phyloP scores from a whole-genome alignment of 2,797 vertebrate species.

The Limnodromus scolopaceus region DNA sequence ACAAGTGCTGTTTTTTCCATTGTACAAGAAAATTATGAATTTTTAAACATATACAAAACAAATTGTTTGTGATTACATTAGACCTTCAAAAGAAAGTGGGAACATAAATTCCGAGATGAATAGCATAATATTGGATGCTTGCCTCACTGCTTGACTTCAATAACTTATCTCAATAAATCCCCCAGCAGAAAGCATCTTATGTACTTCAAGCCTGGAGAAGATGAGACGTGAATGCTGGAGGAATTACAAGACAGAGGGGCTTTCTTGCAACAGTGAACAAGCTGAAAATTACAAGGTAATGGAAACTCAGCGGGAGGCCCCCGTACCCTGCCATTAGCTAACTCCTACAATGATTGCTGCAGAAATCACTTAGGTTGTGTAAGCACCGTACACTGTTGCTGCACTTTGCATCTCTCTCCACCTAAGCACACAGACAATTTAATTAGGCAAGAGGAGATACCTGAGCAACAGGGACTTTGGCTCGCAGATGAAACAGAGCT shows the following conservation, averaged over 20 bases:
- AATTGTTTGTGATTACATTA: conserved; percentile 80
- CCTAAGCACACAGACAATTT: conserved; percentile 39
- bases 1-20: conserved; percentile 35
- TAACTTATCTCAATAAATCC: conserved; percentile 82
- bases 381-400: conserved; percentile 51
- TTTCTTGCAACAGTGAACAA: conserved; percentile 82
- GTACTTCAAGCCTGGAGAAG: conserved; percentile 78
- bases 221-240: conserved; percentile 76
- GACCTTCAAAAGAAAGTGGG: conserved; percentile 73
- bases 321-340: conserved; percentile 79
- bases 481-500: neutral
- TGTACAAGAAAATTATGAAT: conserved; percentile 73
- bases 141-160: conserved; percentile 80
- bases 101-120: conserved; percentile 76
- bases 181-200: conserved; percentile 78
- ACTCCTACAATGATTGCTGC: conserved; percentile 76
- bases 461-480: conserved; percentile 1
- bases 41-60: conserved; percentile 77
- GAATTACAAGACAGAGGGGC: conserved; percentile 81
- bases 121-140: conserved; percentile 72
- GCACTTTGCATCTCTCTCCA: conserved; percentile 56
- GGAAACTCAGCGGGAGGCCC: conserved; percentile 79
- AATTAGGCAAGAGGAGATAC: conserved; percentile 10
- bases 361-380: conserved; percentile 53
- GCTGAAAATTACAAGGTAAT: conserved; percentile 86